Base-by-base conservation (phyloP, 23 tunicate species). In the Trididemnum nubilum region DNA sequence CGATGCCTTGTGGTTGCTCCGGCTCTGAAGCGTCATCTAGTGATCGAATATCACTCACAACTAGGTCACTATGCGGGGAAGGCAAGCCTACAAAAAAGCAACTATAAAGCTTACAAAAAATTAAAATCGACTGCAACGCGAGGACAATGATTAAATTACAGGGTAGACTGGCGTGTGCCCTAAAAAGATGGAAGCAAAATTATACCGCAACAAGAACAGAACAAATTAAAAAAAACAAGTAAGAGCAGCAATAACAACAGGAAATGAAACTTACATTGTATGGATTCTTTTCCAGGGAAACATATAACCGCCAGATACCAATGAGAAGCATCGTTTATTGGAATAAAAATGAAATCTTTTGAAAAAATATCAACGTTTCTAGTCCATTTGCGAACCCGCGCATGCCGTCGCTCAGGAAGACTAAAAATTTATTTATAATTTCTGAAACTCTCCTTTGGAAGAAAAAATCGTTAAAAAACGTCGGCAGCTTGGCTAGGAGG, bases 301-400 rank as follows among this genome's bases (percentile, higher is more conserved):
- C 96, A 90, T 2, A 90, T 76, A 25, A 90, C 90, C 3, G 96
- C 96, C 1, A 90, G 82, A 33, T 71, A 91, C 97, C 97, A 91
- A 52, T 91, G 97, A 34, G 97, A 81, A 0, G 88, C 76, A 35
- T 91, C 97, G 65, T 86, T 91, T 39, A 91, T 86, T 35, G 97
- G 97, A 57, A 91, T 60, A 36, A 91, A 91, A 70, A 86, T 75
- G 70, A 86, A 91, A 82, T 91, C 97, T 77, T 91, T 91, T 15
- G 83, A 35, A 70, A 91, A 91, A 9, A 91, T 4, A 65, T 91
- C 97, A 50, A 91, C 91, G 66, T 60, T 71, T 54, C 97, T 73
- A 0, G 97, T 86, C 97, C 97, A 91, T 38, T 86, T 91, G 65
- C 84, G 85, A 12, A 91, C 97, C 34, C 80, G 86, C 23, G 36